A percentile compares a stretch with the other conserved stretches of the same genome.
phyloP scores from a whole-genome alignment of 2,113 vertebrate genomes.

The Pelecanus crispus region DNA sequence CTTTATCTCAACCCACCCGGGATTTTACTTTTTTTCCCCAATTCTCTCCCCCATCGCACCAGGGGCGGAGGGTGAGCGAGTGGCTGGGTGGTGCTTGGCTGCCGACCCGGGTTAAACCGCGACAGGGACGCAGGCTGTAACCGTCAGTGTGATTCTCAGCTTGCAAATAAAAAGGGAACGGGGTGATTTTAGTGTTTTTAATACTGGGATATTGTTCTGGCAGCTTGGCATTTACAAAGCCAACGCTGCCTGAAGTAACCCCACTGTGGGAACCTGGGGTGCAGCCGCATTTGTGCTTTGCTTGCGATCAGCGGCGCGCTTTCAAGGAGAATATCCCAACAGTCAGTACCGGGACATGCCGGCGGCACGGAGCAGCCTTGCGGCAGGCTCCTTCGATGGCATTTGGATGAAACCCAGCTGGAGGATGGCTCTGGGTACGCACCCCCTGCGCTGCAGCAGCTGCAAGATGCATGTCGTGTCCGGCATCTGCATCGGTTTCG shows the following conservation, averaged over 20 bases:
- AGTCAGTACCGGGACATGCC: accelerated
- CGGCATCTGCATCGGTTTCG: background rate
- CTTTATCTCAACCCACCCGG: too few species aligned
- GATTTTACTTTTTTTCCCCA: too few species aligned
- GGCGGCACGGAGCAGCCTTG: background rate
- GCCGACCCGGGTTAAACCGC: too few species aligned
- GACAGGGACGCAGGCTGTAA: too few species aligned
- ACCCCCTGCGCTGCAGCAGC: background rate
- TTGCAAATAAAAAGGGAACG: background rate
- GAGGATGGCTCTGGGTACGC: background rate
- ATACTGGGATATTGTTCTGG: accelerated
- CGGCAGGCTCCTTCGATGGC: accelerated
- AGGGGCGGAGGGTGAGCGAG: too few species aligned
- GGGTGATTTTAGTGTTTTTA: too few species aligned
- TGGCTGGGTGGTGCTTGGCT: too few species aligned
- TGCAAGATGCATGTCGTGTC: accelerated
- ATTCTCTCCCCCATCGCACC: too few species aligned
- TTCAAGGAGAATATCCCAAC: background rate
- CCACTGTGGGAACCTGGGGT: background rate
- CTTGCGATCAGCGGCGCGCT: background rate
- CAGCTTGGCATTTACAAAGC: background rate
- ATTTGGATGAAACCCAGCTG: background rate
- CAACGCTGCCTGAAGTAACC: background rate
- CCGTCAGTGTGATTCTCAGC: background rate
- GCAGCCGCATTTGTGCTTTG: accelerated